Evolutionary conservation across 2,888 invertebrate genomes (phyloP), one percentile per base, ranked within the genome.

Genomic region (Slavum lentiscoides): DNA sequence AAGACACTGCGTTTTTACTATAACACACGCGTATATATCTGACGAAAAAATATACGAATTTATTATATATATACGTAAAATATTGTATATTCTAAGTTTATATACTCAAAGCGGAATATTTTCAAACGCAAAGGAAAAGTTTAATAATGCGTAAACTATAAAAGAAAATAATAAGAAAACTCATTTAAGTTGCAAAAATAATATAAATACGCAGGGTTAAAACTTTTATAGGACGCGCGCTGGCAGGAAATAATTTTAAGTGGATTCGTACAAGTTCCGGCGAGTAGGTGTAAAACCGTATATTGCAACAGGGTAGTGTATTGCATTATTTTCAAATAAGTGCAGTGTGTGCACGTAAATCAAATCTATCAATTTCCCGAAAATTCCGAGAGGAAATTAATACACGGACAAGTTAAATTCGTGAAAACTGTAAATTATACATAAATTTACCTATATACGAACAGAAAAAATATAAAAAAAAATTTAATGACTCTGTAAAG

Each of bases 121-220:
- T 53, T 69, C 69, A 69, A 77, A 77, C 53, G 59, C 67, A 68
- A 62, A 68, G 58, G 69, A 77, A 69, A 77, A 77, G 76, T 77
- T 77, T 77, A 69, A 77, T 69, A 77, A 77, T 53, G 76, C 76
- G 69, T 61, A 69, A 77, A 69, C 68, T 68, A n/a, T n/a, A 62
- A 77, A 77, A 69, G 69, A 77, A 77, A 77, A 77, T 76, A 76
- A 76, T 77, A 77, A 77, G 61, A 77, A 77, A 77, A 77, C 76
- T 77, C 76, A 61, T 76, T 76, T 68, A 68, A 76, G 76, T 77
- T 77, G 49, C 49, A 68, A 77, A 76, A 77, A 77, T 61, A 77
- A 75, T 67, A 67, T 43, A 75, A 67, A 75, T 58, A 75, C n/a
- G n/a, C 66, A 23, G 39, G 43, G 58, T 67, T 67, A 43, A 75